These are phyloP conservation scores for Sebastiscus albofasciatus DNA, from an alignment of 2,797 vertebrate genomes.

Conservation along the genomic window DNA sequence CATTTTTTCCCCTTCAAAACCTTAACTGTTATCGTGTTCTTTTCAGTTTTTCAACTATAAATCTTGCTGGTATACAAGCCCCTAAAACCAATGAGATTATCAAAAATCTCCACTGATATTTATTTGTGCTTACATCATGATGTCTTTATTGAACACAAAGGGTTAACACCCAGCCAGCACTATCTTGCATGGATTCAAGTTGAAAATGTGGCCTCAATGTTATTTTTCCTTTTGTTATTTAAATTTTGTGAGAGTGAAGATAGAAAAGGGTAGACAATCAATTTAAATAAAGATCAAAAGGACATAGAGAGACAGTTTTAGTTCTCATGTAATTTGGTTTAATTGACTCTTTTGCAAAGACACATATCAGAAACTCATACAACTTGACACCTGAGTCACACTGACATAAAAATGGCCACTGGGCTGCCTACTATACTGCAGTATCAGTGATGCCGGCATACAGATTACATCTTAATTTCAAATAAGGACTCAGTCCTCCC, in stretches of 20 bases:
- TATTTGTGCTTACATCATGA: neutral
- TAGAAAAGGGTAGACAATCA: neutral
- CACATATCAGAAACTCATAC: constrained; percentile 13
- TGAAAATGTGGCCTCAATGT: neutral
- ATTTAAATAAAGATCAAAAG: neutral
- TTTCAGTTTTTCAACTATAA: neutral
- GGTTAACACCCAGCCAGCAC: neutral
- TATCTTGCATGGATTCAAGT: neutral
- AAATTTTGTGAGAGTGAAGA: neutral
- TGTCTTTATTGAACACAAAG: neutral
- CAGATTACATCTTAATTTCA: neutral
- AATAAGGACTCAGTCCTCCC: constrained; percentile 89
- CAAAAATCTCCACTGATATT: neutral
- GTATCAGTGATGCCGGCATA: neutral
- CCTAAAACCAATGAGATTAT: neutral
- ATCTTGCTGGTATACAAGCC: neutral
- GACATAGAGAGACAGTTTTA: neutral
- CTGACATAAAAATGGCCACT: neutral
- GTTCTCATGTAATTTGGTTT: constrained; percentile 36
- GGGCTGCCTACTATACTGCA: neutral
- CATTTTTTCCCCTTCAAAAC: neutral
- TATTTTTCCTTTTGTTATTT: neutral
- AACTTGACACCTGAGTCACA: constrained; percentile 15
- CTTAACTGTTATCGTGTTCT: neutral
- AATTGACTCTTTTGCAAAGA: constrained; percentile 40